phyloP scores from a whole-genome alignment of 2,888 invertebrate species.

The Metellina segmentata region DNA sequence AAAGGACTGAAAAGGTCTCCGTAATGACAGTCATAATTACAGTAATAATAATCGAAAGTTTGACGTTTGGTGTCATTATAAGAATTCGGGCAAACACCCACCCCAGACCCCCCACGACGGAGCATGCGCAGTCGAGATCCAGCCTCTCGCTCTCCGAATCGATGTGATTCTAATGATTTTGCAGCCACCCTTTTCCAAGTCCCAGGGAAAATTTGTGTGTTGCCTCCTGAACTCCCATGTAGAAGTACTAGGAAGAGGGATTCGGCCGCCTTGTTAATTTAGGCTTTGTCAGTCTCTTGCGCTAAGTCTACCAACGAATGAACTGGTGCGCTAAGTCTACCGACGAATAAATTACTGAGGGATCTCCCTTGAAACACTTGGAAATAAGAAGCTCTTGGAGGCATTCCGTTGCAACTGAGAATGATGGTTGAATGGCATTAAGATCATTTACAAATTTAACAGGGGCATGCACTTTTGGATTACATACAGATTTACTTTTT shows the following conservation, averaged over 20 bases:
- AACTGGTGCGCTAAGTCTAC: too few relatives aligned
- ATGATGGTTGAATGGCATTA: too few relatives aligned
- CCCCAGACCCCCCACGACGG: neutral
- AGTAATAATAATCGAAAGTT: slow-evolving; percentile 63
- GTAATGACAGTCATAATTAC: slow-evolving; percentile 45
- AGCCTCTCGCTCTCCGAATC: slow-evolving; percentile 20
- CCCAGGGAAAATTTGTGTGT: slow-evolving; percentile 15
- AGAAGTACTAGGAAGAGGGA: slow-evolving; percentile 36
- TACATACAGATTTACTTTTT: too few relatives aligned
- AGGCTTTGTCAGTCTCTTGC: slow-evolving; percentile 1
- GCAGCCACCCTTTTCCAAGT: slow-evolving; percentile 49
- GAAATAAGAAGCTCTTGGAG: too few relatives aligned
- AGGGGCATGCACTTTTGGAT: too few relatives aligned
- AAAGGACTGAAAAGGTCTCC: slow-evolving; percentile 1
- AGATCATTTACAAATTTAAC: too few relatives aligned
- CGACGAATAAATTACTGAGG: too few relatives aligned
- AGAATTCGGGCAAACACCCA: slow-evolving; percentile 21
- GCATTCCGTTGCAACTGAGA: too few relatives aligned
- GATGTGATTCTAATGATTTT: slow-evolving; percentile 68
- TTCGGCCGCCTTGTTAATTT: slow-evolving; percentile 11
- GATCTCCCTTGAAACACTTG: too few relatives aligned
- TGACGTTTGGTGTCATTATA: slow-evolving; percentile 58
- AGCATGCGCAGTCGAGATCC: neutral
- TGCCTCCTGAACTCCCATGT: slow-evolving; percentile 33
- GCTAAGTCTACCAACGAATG: too few relatives aligned